phyloP scores from a whole-genome alignment of 1,140 invertebrate genomes.

The Drosophila nannoptera region DNA sequence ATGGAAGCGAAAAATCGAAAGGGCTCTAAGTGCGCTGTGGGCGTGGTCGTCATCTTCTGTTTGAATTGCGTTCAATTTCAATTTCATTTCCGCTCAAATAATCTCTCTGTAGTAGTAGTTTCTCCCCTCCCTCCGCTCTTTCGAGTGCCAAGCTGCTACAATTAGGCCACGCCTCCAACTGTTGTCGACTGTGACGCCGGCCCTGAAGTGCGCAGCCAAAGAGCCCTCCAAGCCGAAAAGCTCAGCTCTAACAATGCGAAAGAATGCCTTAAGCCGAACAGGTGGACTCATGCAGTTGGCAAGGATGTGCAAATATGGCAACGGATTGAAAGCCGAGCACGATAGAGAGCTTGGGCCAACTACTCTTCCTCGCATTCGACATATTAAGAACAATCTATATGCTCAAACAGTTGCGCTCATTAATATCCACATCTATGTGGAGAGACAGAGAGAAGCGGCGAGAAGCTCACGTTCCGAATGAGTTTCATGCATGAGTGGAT shows the following conservation, averaged over 20 bases:
- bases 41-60: conserved; percentile 38
- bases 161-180: conserved; percentile 50
- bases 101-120: conserved; percentile 41
- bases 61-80: conserved; percentile 58
- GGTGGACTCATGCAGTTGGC: conserved; percentile 13
- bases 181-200: conserved; percentile 2
- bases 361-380: too few species aligned
- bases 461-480: too few species aligned
- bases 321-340: too few species aligned
- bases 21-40: neutral
- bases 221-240: conserved; percentile 7
- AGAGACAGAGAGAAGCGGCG: too few species aligned
- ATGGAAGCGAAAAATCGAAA: conserved; percentile 56
- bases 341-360: too few species aligned
- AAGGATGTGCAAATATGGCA: neutral
- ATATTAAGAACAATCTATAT: too few species aligned
- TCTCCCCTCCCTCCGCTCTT: neutral
- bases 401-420: too few species aligned
- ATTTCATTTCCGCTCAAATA: conserved; percentile 68
- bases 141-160: conserved; percentile 38
- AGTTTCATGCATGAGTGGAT: too few species aligned
- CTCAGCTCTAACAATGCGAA: conserved; percentile 18
- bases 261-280: conserved; percentile 3
- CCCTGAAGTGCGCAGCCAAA: conserved; percentile 4
- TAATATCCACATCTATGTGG: too few species aligned